Evolutionary conservation across 2,888 invertebrate genomes (phyloP), one percentile per base, ranked within the genome.

Genomic region (Xanthostigma xanthostigma): DNA sequence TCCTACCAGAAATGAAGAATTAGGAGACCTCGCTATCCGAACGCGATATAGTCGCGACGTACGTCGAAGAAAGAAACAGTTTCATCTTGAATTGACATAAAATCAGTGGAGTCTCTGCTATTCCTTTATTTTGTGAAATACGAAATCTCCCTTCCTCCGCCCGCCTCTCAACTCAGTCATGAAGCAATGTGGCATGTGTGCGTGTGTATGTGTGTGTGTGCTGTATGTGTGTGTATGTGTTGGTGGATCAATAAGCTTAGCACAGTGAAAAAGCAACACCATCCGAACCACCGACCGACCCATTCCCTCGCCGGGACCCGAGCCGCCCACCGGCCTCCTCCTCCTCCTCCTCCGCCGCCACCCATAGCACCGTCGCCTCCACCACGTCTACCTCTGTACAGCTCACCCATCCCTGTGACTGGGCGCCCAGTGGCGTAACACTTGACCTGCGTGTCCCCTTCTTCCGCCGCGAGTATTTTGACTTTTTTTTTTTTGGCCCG

Each of bases 261-360:
- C 48, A 43, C 42, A 41, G 46, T 47, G 48, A 48, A 48, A 48
- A 48, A 48, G 42, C 48, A 48, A 37, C 48, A 37, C 27, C 27
- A 17, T 12, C 42, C 17, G 42, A 12, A 39, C 40, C 40, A 39
- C 40, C 40, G 9, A 3, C 27, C 8, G 40, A 39, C 17, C 17
- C 40, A 39, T 39, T 9, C 40, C 17, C 40, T 17, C 3, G 17
- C 12, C 6, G 27, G 55, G 57, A 58, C 54, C 56, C 58, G 60
- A 60, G 62, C 54, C 53, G 68, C 70, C 70, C 71, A 63, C 70
- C 69, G 68, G 68, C 68, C 69, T 68, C 69, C 69, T 68, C 70
- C 69, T 69, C 69, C 71, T 70, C 67, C 70, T 69, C 71, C 68
- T 67, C 66, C 71, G 71, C 71, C 63, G 61, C 64, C 67, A 59